phyloP scores from a whole-genome alignment of 2,797 vertebrate genomes.

The Ispidina picta region DNA sequence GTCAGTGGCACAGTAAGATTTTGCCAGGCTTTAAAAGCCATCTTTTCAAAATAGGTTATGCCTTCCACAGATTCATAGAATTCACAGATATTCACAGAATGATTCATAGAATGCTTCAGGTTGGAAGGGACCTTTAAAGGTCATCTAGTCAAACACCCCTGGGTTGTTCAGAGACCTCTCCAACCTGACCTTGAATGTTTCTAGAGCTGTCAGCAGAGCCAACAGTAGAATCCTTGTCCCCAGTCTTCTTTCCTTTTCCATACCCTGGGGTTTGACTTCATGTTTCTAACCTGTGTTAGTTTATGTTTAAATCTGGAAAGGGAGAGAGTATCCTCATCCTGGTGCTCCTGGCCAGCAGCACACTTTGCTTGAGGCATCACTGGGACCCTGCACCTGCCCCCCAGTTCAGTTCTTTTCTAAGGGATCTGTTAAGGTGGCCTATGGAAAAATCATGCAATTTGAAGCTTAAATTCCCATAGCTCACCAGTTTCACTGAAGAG shows the following conservation, averaged over 20 bases:
- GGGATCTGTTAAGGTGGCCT: background rate
- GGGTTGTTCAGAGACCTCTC: background rate
- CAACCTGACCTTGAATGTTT: background rate
- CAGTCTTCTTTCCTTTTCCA: background rate
- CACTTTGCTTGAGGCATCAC: background rate
- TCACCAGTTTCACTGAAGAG: background rate
- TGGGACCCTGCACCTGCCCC: background rate
- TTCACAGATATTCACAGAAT: too few relatives aligned
- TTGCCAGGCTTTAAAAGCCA: background rate
- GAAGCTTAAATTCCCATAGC: background rate
- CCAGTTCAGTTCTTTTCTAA: background rate
- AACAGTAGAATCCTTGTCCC: background rate
- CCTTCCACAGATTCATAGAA: background rate
- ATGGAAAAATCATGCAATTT: background rate
- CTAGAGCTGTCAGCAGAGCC: background rate
- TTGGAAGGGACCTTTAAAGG: background rate
- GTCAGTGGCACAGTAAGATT: background rate
- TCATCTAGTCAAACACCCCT: background rate
- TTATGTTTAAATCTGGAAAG: background rate
- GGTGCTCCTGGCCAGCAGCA: background rate
- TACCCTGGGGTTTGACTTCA: background rate
- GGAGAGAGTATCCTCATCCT: background rate
- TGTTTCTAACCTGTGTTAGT: background rate
- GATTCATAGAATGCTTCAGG: background rate
- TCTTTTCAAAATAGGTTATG: background rate